These are phyloP conservation scores for Chondrosia reniformis DNA, from an alignment of 37 sponge, comb jelly and placozoan genomes.

Conservation along the genomic window DNA sequence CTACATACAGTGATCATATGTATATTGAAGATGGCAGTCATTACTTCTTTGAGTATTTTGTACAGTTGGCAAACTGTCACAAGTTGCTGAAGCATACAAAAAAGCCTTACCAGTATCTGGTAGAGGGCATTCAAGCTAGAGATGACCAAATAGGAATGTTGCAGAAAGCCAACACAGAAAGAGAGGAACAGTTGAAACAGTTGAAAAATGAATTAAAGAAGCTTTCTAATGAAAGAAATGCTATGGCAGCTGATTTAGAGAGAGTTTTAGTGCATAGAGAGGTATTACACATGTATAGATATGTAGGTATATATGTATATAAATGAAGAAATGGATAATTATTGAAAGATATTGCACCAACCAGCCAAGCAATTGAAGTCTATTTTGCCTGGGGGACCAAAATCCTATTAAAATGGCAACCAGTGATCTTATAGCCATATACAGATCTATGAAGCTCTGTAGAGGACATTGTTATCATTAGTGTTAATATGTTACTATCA, in stretches of 20 bases:
- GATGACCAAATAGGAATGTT: constrained; percentile 34
- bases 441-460: neutral
- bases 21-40: too few relatives aligned
- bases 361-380: too few relatives aligned
- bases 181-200: constrained; percentile 25
- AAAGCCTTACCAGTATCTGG: constrained; percentile 64
- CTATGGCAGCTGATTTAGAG: constrained; percentile 67
- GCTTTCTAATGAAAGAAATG: constrained; percentile 44
- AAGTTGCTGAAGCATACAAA: constrained; percentile 30
- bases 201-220: constrained; percentile 25
- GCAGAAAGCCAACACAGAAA: neutral
- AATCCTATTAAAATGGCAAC: too few relatives aligned
- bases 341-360: too few relatives aligned
- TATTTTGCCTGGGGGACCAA: too few relatives aligned
- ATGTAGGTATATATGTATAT: constrained; percentile 9
- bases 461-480: neutral
- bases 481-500: neutral
- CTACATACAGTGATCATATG: too few relatives aligned
- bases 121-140: constrained; percentile 43
- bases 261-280: constrained; percentile 66
- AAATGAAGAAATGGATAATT: neutral
- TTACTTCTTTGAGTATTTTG: too few relatives aligned
- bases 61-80: constrained; percentile 25
- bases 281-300: too few relatives aligned
- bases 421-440: neutral